Evolutionary conservation across 2,113 vertebrate species (phyloP).

Genomic region (Centropus bengalensis): DNA sequence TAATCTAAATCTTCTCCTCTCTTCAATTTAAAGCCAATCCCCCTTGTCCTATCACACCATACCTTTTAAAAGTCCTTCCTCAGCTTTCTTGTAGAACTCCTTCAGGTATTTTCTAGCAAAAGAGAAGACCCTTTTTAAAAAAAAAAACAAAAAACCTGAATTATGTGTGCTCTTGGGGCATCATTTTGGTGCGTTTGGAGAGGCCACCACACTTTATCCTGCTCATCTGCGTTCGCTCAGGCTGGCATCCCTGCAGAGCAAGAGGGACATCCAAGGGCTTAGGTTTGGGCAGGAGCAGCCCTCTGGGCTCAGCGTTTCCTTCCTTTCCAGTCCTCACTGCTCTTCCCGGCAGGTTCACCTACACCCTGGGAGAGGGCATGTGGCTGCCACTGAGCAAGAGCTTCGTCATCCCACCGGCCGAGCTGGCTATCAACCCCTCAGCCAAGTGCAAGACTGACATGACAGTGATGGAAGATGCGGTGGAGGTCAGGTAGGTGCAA

Average conservation of each 20-base stretch:
- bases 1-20: too few species aligned
- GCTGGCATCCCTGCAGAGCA: not conserved
- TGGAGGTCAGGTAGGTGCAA: constrained; percentile 90
- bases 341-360: constrained; percentile 88
- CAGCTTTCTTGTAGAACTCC: too few species aligned
- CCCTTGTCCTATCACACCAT: too few species aligned
- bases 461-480: constrained; percentile 98
- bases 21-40: too few species aligned
- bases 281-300: not conserved
- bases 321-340: not conserved
- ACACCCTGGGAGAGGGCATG: constrained; percentile 97
- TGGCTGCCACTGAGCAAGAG: constrained; percentile 98
- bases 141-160: not conserved
- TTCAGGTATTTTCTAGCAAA: not conserved
- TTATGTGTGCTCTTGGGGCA: not conserved
- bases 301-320: not conserved
- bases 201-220: not conserved
- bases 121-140: not conserved
- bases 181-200: not conserved
- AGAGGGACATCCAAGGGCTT: not conserved
- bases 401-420: constrained; percentile 95
- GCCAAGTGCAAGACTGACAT: constrained; percentile 99
- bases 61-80: too few species aligned
- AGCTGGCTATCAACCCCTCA: constrained; percentile 97
- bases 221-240: not conserved